These are phyloP conservation scores for Halcyon leucocephala DNA, from an alignment of 2,797 vertebrate species.

Conservation along the genomic window DNA sequence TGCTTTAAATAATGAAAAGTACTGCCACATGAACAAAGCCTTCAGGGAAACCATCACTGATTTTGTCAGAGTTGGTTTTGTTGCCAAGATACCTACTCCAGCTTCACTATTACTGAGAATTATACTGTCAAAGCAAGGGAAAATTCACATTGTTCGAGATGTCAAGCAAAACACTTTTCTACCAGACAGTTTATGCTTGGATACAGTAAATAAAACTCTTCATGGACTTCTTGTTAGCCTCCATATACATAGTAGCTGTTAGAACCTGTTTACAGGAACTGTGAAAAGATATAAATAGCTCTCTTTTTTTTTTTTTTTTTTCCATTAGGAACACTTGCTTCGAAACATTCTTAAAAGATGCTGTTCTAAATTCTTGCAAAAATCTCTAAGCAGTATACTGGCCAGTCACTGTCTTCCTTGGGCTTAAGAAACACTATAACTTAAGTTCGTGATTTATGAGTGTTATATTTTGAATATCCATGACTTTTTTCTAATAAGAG, in stretches of 20 bases:
- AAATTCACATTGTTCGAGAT: neutral
- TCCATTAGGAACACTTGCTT: neutral
- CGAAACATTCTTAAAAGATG: neutral
- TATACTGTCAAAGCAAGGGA: constrained; percentile 32
- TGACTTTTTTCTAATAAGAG: neutral
- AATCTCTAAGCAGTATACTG: neutral
- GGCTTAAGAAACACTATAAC: neutral
- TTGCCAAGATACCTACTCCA: constrained; percentile 34
- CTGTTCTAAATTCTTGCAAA: neutral
- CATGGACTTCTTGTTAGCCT: neutral
- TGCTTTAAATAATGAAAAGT: neutral
- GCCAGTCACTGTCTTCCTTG: neutral
- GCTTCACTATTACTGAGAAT: constrained; percentile 13
- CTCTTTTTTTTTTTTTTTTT: too few species aligned
- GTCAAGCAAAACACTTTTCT: neutral
- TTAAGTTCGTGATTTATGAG: neutral
- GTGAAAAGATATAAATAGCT: neutral
- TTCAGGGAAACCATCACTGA: neutral
- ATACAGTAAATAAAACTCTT: neutral
- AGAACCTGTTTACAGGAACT: neutral
- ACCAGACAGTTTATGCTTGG: neutral
- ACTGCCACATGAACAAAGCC: neutral
- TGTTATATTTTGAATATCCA: neutral
- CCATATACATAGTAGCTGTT: neutral
- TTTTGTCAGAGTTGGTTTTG: constrained; percentile 20